Conservation (phyloP, 2,797 vertebrate species). For the Orestias chungarensis region DNA sequence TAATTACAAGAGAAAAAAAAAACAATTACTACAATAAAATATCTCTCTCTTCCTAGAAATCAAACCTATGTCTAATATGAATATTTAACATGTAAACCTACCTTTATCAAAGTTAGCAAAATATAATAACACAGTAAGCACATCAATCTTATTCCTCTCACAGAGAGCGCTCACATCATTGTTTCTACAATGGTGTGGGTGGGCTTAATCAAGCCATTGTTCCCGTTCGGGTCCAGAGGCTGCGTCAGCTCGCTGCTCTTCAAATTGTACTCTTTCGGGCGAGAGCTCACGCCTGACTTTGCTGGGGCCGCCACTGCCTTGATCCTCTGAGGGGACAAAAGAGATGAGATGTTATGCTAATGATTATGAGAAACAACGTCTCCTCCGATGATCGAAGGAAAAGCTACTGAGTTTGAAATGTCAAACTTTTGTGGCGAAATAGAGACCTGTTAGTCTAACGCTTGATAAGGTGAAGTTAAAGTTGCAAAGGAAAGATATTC, state of each 20-base stretch:
- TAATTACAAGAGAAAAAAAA: constrained; percentile 60
- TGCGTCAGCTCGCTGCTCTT: constrained; percentile 87
- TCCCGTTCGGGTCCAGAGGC: constrained; percentile 87
- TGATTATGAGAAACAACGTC: constrained; percentile 16
- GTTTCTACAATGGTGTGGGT: constrained; percentile 98
- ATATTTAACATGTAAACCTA: constrained; percentile 93
- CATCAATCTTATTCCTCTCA: constrained; percentile 76
- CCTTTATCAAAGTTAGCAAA: constrained; percentile 92
- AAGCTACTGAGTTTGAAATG: constrained; percentile 14
- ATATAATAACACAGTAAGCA: constrained; percentile 82
- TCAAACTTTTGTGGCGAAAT: constrained; percentile 4
- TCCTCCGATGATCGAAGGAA: constrained; percentile 11
- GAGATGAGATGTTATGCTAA: constrained; percentile 28
- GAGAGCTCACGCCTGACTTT: constrained; percentile 86
- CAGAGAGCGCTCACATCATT: constrained; percentile 89
- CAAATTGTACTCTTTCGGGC: constrained; percentile 81
- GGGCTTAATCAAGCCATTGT: constrained; percentile 89
- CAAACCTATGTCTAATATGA: constrained; percentile 90
- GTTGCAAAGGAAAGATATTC: not conserved
- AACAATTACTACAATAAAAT: constrained; percentile 60
- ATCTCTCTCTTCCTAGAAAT: constrained; percentile 88
- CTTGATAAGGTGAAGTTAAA: not conserved
- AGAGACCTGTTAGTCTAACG: not conserved
- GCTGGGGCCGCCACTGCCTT: constrained; percentile 92
- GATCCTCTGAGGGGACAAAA: constrained; percentile 86